Evolutionary conservation across 2,797 vertebrate species (phyloP).

Genomic region (Galago senegalensis): DNA sequence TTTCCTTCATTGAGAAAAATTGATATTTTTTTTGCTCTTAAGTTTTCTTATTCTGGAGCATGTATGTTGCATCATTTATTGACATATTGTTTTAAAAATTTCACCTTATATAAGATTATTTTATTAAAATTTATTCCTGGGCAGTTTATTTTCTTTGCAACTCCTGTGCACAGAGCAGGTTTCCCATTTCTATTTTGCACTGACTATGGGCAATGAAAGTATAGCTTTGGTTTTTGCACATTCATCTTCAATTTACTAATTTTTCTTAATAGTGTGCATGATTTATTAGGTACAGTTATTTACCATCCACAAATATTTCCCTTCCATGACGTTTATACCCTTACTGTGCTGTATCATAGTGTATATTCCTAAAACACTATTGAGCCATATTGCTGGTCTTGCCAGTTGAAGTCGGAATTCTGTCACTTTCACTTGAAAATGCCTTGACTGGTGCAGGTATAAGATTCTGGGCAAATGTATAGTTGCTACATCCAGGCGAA

Average conservation of each 20-base stretch:
- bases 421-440: background rate
- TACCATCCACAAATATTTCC: background rate
- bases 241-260: background rate
- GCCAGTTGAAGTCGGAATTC: background rate
- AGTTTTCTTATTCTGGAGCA: too few species aligned
- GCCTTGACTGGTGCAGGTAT: background rate
- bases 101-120: too few species aligned
- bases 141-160: too few species aligned
- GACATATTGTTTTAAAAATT: too few species aligned
- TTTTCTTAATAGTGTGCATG: background rate
- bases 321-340: too few species aligned
- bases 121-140: too few species aligned
- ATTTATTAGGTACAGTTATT: background rate
- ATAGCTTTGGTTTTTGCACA: background rate
- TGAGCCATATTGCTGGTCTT: background rate
- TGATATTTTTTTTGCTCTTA: too few species aligned
- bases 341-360: background rate
- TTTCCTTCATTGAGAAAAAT: background rate
- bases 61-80: too few species aligned
- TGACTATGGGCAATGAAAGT: background rate
- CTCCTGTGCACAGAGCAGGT: background rate
- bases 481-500: too few species aligned
- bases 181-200: conserved; percentile 6
- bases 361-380: background rate
- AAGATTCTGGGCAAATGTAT: background rate